phyloP scores from a whole-genome alignment of 2,888 invertebrate species.

The Taphrorychus bicolor region DNA sequence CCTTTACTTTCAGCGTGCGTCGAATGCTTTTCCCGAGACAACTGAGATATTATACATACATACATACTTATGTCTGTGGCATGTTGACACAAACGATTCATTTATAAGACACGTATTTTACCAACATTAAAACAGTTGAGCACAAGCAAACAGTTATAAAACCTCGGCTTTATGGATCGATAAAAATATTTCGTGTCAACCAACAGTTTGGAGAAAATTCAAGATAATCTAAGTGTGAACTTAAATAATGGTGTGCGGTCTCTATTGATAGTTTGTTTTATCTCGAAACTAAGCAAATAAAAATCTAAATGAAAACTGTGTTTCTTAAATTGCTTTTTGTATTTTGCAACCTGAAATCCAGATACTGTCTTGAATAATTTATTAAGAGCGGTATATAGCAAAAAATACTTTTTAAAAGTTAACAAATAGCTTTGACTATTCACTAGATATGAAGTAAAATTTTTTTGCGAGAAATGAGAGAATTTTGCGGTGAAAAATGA shows the following conservation, averaged over 20 bases:
- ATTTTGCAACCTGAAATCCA: too few relatives aligned
- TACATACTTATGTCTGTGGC: background rate
- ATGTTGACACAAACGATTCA: background rate
- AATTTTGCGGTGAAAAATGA: too few relatives aligned
- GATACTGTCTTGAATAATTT: too few relatives aligned
- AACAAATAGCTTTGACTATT: too few relatives aligned
- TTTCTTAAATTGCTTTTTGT: too few relatives aligned
- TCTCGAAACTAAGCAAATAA: too few relatives aligned
- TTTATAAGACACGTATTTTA: background rate
- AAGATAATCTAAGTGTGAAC: conserved; percentile 9
- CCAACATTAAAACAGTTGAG: background rate
- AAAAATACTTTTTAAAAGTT: too few relatives aligned
- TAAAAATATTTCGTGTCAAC: conserved; percentile 4
- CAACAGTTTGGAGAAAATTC: conserved; percentile 6
- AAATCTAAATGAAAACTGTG: too few relatives aligned
- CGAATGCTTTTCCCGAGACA: background rate
- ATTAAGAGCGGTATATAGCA: too few relatives aligned
- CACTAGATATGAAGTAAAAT: too few relatives aligned
- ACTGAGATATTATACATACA: background rate
- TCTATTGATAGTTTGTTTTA: conserved; percentile 3
- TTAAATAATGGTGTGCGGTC: background rate
- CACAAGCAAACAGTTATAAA: background rate
- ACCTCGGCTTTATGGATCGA: background rate
- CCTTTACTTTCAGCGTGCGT: conserved; percentile 1
- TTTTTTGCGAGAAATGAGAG: too few relatives aligned